These are phyloP conservation scores for Tenualosa thibaudeaui DNA, from an alignment of 2,797 vertebrate species.

Conservation along the genomic window DNA sequence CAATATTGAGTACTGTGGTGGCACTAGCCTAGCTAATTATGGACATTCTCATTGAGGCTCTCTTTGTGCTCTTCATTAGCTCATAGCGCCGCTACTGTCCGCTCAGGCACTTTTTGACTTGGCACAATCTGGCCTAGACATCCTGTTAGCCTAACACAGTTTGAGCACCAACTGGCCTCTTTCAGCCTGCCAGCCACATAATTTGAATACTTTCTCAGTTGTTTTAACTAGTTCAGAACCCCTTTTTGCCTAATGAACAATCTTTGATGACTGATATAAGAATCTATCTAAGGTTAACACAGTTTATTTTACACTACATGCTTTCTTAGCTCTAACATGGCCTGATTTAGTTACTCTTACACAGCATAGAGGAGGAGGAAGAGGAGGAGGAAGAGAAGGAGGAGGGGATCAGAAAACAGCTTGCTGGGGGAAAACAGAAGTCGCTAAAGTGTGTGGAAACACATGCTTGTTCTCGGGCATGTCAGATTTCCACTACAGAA, in stretches of 20 bases:
- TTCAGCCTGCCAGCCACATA: too few species aligned
- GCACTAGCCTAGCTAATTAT: too few species aligned
- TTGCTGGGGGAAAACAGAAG: slow-evolving; percentile 7
- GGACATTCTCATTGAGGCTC: background rate
- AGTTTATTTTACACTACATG: background rate
- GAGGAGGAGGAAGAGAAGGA: background rate
- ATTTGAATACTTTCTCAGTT: background rate
- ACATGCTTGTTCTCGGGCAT: background rate
- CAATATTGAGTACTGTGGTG: too few species aligned
- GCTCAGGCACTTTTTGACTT: background rate
- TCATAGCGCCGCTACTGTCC: background rate
- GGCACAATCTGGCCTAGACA: background rate
- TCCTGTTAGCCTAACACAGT: background rate
- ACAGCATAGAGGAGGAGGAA: background rate
- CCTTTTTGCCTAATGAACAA: background rate
- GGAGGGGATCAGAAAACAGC: slow-evolving; percentile 3
- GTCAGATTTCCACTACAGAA: background rate
- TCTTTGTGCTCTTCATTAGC: background rate
- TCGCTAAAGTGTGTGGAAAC: slow-evolving; percentile 17
- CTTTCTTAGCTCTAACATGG: background rate
- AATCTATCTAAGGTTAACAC: background rate
- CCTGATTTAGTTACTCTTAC: background rate
- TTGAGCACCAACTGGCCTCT: background rate
- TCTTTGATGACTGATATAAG: background rate
- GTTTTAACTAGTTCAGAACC: background rate